phyloP scores from a whole-genome alignment of 2,113 vertebrate genomes.

The Nycticryphes semicollaris region DNA sequence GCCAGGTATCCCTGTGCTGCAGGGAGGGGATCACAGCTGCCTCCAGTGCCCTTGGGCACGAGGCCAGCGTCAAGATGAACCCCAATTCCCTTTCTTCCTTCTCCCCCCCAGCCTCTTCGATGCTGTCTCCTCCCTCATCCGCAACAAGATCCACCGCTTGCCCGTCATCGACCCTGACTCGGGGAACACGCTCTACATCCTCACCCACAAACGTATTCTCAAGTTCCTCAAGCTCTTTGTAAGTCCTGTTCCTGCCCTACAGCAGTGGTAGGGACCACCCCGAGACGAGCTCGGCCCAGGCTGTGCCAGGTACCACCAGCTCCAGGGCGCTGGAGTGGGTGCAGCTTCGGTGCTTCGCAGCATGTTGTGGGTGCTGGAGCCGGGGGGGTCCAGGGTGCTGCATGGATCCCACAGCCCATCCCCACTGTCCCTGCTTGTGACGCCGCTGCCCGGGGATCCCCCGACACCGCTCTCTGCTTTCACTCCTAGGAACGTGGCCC shows the following conservation, averaged over 20 bases:
- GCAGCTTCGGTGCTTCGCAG: background rate
- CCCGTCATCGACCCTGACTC: slow-evolving; percentile 95
- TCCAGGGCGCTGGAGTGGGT: background rate
- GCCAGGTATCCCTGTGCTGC: slow-evolving; percentile 79
- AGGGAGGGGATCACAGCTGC: background rate
- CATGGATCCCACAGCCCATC: rapidly evolving
- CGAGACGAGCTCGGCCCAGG: rapidly evolving
- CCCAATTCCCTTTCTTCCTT: background rate
- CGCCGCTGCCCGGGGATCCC: background rate
- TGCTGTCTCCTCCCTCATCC: slow-evolving; percentile 94
- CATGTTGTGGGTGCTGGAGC: background rate
- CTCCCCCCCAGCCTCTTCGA: slow-evolving; percentile 86
- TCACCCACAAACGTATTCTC: slow-evolving; percentile 98
- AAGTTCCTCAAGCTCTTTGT: slow-evolving; percentile 99
- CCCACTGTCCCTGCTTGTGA: rapidly evolving
- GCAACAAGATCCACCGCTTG: slow-evolving; percentile 94
- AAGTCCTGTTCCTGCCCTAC: slow-evolving; percentile 58
- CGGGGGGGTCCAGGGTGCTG: rapidly evolving
- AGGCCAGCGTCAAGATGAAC: background rate
- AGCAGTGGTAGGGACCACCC: background rate
- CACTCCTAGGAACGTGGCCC: background rate
- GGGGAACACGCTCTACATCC: slow-evolving; percentile 95
- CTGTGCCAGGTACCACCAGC: background rate
- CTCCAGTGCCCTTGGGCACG: rapidly evolving
- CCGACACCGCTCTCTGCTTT: background rate